phyloP scores from a whole-genome alignment of 1,140 invertebrate species.

The Aradophagus sp. region DNA sequence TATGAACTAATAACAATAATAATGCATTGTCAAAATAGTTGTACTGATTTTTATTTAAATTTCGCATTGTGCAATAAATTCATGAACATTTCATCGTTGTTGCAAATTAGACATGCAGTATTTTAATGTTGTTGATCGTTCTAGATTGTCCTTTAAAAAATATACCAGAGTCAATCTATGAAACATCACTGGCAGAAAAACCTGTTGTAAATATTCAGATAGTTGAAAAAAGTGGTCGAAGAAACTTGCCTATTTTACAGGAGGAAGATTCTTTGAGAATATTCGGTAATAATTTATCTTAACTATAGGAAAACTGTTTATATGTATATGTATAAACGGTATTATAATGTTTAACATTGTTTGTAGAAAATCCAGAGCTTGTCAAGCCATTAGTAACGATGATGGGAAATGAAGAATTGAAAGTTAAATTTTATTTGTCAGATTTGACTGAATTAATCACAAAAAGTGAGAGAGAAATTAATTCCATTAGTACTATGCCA shows the following conservation, averaged over 20 bases:
- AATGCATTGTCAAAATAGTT: too few relatives aligned
- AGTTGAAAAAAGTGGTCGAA: conserved; percentile 65
- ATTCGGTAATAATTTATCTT: conserved; percentile 65
- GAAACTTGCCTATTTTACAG: conserved; percentile 70
- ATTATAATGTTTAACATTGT: conserved; percentile 1
- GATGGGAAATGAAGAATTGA: conserved; percentile 62
- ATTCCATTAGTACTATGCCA: conserved; percentile 60
- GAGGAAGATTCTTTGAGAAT: conserved; percentile 68
- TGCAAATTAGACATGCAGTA: too few relatives aligned
- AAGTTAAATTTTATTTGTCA: conserved; percentile 64
- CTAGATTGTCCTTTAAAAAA: conserved; percentile 63
- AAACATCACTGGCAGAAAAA: conserved; percentile 63
- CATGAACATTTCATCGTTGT: too few relatives aligned
- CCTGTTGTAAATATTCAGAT: conserved; percentile 66
- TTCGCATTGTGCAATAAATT: too few relatives aligned
- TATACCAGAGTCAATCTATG: conserved; percentile 65
- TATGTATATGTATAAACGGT: too few relatives aligned
- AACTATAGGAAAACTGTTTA: conserved; percentile 2
- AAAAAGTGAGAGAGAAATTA: conserved; percentile 64
- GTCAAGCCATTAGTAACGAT: conserved; percentile 68
- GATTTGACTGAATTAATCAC: conserved; percentile 62
- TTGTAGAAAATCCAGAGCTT: conserved; percentile 71
- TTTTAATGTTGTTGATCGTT: too few relatives aligned
- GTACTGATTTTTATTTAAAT: too few relatives aligned
- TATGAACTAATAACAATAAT: too few relatives aligned